Conservation (phyloP, 2,113 vertebrate genomes). For the Strigops habroptila region DNA sequence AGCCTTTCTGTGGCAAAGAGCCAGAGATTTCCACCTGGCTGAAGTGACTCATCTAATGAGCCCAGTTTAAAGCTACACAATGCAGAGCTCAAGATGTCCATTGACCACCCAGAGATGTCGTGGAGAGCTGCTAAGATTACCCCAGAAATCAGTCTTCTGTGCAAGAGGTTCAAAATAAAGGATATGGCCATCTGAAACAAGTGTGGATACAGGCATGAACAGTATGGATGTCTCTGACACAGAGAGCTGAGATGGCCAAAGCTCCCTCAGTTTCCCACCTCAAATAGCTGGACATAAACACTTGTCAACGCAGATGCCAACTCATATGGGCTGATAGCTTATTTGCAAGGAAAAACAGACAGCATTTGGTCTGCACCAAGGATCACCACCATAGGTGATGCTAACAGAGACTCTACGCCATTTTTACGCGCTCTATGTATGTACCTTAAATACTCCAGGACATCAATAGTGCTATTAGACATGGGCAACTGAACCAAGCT, state of each 20-base stretch:
- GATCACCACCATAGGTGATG: not conserved
- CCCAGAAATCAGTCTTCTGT: not conserved
- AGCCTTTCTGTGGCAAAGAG: not conserved
- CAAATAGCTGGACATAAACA: fast-evolving
- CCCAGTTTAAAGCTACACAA: fast-evolving
- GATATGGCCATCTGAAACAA: not conserved
- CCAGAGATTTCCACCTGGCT: not conserved
- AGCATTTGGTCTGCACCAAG: not conserved
- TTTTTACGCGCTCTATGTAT: fast-evolving
- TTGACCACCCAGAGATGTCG: not conserved
- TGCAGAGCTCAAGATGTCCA: not conserved
- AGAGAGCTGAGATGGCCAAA: not conserved
- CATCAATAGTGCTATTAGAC: not conserved
- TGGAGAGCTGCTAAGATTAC: not conserved
- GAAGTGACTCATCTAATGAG: not conserved
- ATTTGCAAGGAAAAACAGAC: not conserved
- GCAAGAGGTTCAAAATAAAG: fast-evolving
- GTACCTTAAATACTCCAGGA: not conserved
- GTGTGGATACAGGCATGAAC: fast-evolving
- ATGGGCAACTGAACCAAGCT: not conserved
- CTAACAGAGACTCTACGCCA: not conserved
- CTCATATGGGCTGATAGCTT: not conserved
- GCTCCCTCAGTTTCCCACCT: not conserved
- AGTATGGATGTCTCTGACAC: not conserved
- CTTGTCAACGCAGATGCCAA: not conserved